A percentile compares a stretch with the other conserved stretches of the same genome.
Conservation (phyloP, 2,797 vertebrate species). For the Clarias laeviceps region DNA sequence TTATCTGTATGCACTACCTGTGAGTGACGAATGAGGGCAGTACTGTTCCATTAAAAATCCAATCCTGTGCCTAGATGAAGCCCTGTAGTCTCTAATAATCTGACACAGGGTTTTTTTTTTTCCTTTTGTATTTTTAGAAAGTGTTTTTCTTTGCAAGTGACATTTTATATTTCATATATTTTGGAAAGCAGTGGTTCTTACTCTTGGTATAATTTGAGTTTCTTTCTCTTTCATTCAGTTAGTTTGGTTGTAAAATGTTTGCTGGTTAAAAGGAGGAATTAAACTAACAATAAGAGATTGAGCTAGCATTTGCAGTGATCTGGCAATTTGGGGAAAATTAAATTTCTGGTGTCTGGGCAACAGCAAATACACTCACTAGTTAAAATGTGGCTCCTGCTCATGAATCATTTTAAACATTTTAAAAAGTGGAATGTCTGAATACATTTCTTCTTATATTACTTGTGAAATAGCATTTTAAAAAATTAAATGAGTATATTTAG, state of each 20-base stretch:
- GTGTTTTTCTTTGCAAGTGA: background rate
- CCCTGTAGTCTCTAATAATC: background rate
- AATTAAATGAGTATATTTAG: background rate
- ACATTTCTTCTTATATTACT: background rate
- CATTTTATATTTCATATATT: too few species aligned
- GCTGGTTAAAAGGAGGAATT: background rate
- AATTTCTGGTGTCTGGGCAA: background rate
- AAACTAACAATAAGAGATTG: background rate
- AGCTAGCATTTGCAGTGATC: background rate
- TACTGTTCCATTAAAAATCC: constrained; percentile 48
- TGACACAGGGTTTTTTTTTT: background rate
- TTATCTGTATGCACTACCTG: background rate
- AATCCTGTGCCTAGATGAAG: background rate
- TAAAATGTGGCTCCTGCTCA: background rate
- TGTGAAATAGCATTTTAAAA: background rate
- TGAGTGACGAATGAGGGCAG: constrained; percentile 69
- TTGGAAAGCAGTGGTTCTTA: background rate
- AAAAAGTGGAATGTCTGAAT: background rate
- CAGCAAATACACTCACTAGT: background rate
- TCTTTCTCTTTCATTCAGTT: too few species aligned
- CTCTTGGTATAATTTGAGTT: background rate
- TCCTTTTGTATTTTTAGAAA: background rate
- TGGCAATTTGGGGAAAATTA: background rate
- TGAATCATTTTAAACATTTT: background rate
- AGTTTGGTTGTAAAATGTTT: background rate